phyloP scores from a whole-genome alignment of 2,113 vertebrate genomes.

The Sapayoa aenigma region DNA sequence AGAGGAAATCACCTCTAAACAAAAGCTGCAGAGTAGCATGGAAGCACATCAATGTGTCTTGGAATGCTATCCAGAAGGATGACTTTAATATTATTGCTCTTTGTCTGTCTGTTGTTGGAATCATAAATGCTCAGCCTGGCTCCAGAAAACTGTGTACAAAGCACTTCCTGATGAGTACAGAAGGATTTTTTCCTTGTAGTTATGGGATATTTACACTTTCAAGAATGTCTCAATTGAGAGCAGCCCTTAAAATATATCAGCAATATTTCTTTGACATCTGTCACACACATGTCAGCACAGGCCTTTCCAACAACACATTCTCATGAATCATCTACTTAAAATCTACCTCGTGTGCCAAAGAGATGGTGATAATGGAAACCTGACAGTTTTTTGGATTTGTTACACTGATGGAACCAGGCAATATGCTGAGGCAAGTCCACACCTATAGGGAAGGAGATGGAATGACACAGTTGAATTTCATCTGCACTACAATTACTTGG shows the following conservation, averaged over 20 bases:
- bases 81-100: background rate
- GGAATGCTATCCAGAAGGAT: background rate
- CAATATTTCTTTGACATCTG: slow-evolving; percentile 57
- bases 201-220: slow-evolving; percentile 24
- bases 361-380: slow-evolving; percentile 34
- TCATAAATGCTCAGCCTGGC: background rate
- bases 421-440: slow-evolving; percentile 3
- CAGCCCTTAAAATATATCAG: slow-evolving; percentile 37
- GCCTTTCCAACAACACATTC: slow-evolving; percentile 15
- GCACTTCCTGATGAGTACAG: background rate
- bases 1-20: background rate
- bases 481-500: background rate
- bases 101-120: background rate
- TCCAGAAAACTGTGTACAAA: background rate
- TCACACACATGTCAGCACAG: slow-evolving; percentile 42
- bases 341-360: slow-evolving; percentile 4
- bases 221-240: background rate
- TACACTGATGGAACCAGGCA: background rate
- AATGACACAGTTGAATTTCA: background rate
- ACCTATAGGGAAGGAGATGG: background rate
- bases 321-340: slow-evolving; percentile 42
- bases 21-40: background rate
- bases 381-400: slow-evolving; percentile 60
- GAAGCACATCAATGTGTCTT: background rate
- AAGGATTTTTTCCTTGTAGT: background rate